These are phyloP conservation scores for Ctenoplectra terminalis DNA, from an alignment of 1,140 invertebrate genomes.

Conservation along the genomic window DNA sequence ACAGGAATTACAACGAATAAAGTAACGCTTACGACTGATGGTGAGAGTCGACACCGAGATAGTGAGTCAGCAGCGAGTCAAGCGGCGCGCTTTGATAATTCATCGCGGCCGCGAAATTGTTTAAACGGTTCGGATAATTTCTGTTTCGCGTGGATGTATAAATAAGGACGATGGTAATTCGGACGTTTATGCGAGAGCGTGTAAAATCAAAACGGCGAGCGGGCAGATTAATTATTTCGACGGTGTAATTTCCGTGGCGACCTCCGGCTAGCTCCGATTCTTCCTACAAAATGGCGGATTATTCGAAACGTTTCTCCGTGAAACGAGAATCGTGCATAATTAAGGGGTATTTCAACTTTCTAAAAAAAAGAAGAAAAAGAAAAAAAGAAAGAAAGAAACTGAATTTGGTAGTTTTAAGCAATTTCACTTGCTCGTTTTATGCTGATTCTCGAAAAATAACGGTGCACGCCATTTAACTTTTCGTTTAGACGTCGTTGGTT, in stretches of 20 bases:
- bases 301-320: not conserved
- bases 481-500: no score
- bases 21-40: no score
- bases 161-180: not conserved
- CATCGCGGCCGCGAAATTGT: slow-evolving; percentile 10
- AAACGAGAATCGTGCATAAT: not conserved
- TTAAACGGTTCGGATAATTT: not conserved
- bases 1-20: not conserved
- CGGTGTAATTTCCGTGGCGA: slow-evolving; percentile 1
- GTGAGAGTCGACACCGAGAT: not conserved
- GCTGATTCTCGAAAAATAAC: no score
- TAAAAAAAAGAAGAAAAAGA: no score
- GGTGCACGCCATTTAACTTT: not conserved
- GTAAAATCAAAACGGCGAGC: slow-evolving; percentile 18
- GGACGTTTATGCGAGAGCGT: not conserved
- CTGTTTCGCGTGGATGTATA: not conserved
- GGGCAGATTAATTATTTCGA: slow-evolving; percentile 25
- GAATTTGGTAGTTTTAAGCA: no score
- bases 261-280: not conserved
- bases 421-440: no score
- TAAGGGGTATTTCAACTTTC: no score
- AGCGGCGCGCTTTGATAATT: not conserved
- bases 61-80: not conserved
- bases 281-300: not conserved
- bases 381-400: no score